These are phyloP conservation scores for Antrozous pallidus DNA, from an alignment of 2,797 vertebrate species.

Conservation along the genomic window DNA sequence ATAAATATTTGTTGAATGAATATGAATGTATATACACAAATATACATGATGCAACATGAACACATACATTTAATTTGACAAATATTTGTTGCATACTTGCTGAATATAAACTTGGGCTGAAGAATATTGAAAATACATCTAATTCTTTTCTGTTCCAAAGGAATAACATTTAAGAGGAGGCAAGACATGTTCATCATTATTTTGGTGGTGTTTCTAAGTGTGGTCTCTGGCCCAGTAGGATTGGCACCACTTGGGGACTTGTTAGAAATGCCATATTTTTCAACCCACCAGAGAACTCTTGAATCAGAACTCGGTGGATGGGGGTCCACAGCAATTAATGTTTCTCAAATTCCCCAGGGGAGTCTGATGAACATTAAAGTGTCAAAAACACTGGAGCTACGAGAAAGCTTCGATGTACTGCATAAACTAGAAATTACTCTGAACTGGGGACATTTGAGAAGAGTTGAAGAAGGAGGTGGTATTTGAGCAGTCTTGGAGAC, in stretches of 20 bases:
- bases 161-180: neutral
- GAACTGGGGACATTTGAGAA: neutral
- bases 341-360: neutral
- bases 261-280: neutral
- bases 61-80: conserved; percentile 36
- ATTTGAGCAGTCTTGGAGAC: neutral
- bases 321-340: neutral
- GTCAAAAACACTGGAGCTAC: neutral
- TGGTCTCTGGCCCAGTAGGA: neutral
- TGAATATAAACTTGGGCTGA: conserved; percentile 26
- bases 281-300: neutral
- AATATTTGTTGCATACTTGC: conserved; percentile 30
- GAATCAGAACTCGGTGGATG: neutral
- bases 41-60: conserved; percentile 26
- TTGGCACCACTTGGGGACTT: neutral
- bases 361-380: neutral
- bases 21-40: conserved; percentile 36
- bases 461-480: neutral
- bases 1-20: conserved; percentile 61
- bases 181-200: neutral
- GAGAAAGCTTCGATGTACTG: neutral
- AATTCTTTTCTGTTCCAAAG: neutral
- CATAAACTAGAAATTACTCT: neutral
- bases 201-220: neutral
- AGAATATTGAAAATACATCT: neutral